These are phyloP conservation scores for Halcyon smyrnensis DNA, from an alignment of 2,797 vertebrate genomes.

Conservation along the genomic window DNA sequence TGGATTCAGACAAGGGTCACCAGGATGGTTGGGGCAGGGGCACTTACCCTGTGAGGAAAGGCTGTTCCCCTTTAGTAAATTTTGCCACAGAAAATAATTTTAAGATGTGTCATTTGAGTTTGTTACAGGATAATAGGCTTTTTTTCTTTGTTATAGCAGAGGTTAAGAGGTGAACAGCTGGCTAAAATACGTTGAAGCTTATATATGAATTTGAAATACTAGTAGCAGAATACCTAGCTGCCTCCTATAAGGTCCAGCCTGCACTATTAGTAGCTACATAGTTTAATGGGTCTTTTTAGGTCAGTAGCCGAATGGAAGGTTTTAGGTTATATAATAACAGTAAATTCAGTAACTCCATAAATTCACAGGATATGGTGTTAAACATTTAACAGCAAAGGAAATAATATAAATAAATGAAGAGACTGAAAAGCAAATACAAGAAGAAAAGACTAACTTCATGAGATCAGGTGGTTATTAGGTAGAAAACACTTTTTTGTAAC, in stretches of 20 bases:
- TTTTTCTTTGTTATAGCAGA: background rate
- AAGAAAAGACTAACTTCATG: background rate
- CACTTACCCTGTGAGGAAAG: background rate
- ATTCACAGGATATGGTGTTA: background rate
- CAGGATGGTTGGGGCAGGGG: background rate
- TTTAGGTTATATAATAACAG: background rate
- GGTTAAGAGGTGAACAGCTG: background rate
- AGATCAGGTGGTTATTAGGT: background rate
- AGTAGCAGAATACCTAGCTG: background rate
- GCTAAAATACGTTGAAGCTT: background rate
- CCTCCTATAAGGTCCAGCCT: background rate
- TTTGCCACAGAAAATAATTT: background rate
- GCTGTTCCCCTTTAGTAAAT: background rate
- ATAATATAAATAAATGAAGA: conserved; percentile 28
- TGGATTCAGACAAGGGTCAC: background rate
- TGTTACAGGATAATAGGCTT: background rate
- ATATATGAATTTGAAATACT: background rate
- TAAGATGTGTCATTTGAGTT: background rate
- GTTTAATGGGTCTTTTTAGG: background rate
- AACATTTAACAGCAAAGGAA: background rate
- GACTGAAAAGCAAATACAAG: background rate
- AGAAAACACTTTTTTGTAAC: conserved; percentile 9
- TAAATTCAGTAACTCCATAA: background rate
- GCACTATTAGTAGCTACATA: background rate
- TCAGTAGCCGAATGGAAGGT: background rate